Evolutionary conservation across 2,888 invertebrate species (phyloP), one percentile per base, ranked within the genome.

Genomic region (Caenorhabditis sp.): DNA sequence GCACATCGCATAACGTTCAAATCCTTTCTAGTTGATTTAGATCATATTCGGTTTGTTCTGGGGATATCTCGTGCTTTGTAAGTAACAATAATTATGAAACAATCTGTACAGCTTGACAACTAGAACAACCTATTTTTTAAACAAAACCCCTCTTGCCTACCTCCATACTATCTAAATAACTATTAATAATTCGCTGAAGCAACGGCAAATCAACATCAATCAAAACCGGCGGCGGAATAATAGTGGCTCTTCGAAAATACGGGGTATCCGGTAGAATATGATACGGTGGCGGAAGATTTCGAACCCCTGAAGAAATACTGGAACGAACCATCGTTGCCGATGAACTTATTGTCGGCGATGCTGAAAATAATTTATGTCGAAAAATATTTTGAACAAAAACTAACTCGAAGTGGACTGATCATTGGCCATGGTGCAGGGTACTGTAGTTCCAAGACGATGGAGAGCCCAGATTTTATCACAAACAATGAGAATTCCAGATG

Each of bases 221-320:
- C 5, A 17, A 21, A 25, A n/a, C 26, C 5, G 75, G 77, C 0
- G 79, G 79, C 10, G 77, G 77, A 27, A 79, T 57, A 20, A 79
- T 76, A 8, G 14, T 59, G 3, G 79, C 70, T 1, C 54, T 66
- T n/a, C 79, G 77, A 36, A 79, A 79, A 62, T 63, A 79, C 7
- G 77, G 72, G n/a, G 79, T 79, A 63, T 79, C 65, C 57, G 79
- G 79, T 20, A 79, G 69, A 52, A 65, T 61, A 50, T 79, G 71
- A 54, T 77, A 79, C 8, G 79, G 76, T 23, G 76, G 76, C 12
- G 79, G 64, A 7, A 77, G 69, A 25, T 50, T 58, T n/a, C 63
- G 60, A 61, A 62, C 69, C 4, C 69, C 74, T 21, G 23, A 52
- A 21, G 52, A 52, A 5, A 3, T 21, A 20, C 10, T 20, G 1